Conservation (phyloP, 2,888 invertebrate species). For the Noctua janthe region DNA sequence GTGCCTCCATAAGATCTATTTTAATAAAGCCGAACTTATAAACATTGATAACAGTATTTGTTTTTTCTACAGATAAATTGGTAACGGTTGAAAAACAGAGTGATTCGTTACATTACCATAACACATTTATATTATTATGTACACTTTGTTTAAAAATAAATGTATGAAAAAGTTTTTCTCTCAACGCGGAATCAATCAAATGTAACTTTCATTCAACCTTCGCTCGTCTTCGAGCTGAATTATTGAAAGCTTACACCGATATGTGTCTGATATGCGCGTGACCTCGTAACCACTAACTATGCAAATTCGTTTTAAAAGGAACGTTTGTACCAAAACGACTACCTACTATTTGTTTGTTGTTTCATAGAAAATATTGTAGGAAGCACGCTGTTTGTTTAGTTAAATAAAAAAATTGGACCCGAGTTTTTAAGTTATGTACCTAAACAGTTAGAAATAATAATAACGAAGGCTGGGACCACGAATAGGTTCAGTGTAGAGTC, state of each 20-base stretch:
- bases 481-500: neutral
- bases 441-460: neutral
- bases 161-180: slow-evolving; percentile 21
- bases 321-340: slow-evolving; percentile 2
- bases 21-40: slow-evolving; percentile 62
- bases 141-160: slow-evolving; percentile 47
- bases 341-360: neutral
- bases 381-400: neutral
- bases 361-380: neutral
- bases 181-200: slow-evolving; percentile 54
- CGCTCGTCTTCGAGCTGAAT: slow-evolving; percentile 45
- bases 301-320: slow-evolving; percentile 58
- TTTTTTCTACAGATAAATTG: slow-evolving; percentile 70
- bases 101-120: slow-evolving; percentile 68
- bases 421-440: neutral
- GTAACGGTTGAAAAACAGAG: slow-evolving; percentile 63
- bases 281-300: slow-evolving; percentile 58
- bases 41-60: slow-evolving; percentile 77
- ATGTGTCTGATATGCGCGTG: slow-evolving; percentile 58
- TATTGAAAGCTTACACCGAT: slow-evolving; percentile 61
- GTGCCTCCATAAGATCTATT: slow-evolving; percentile 62
- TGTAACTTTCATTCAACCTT: slow-evolving; percentile 67
- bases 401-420: neutral
- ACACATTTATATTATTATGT: slow-evolving; percentile 42
- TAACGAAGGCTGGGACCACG: neutral